These are phyloP conservation scores for Drosophila erecta DNA, from an alignment of 1,140 invertebrate genomes.

Conservation along the genomic window DNA sequence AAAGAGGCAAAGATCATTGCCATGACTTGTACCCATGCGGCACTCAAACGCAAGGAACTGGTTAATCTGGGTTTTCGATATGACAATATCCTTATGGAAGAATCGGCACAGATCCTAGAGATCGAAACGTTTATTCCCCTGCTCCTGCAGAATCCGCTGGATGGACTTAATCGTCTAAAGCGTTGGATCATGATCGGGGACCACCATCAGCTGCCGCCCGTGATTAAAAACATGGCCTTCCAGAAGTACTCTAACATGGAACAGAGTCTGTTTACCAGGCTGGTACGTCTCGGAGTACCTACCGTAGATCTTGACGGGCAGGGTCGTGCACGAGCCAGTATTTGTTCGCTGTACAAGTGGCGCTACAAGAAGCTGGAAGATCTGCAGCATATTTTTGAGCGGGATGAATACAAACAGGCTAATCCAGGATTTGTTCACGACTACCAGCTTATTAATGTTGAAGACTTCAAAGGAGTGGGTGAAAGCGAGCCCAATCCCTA, in stretches of 20 bases:
- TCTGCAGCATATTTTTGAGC: constrained; percentile 93
- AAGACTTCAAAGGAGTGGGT: constrained; percentile 98
- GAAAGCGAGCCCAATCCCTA: constrained; percentile 99
- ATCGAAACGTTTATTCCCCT: constrained; percentile 99
- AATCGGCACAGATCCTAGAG: constrained; percentile 99
- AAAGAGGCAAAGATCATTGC: constrained; percentile 99
- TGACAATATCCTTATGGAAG: constrained; percentile 99
- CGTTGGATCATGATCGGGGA: constrained; percentile 99
- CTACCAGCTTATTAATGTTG: constrained; percentile 98
- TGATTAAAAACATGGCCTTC: constrained; percentile 99
- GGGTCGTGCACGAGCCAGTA: constrained; percentile 92
- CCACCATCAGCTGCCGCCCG: constrained; percentile 99
- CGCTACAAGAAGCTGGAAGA: constrained; percentile 98
- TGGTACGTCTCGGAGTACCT: constrained; percentile 98
- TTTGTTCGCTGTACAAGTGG: constrained; percentile 99
- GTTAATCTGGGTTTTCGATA: constrained; percentile 98
- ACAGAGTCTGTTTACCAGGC: constrained; percentile 98
- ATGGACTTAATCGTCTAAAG: constrained; percentile 97
- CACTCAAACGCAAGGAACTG: constrained; percentile 97
- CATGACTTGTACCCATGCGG: constrained; percentile 99
- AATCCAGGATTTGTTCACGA: constrained; percentile 97
- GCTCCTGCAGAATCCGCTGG: constrained; percentile 98
- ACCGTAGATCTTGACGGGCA: constrained; percentile 99
- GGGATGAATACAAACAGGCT: constrained; percentile 93
- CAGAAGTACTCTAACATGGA: constrained; percentile 99